A percentile compares a stretch with the other conserved stretches of the same genome.
These are phyloP conservation scores for Lycaena phlaeas DNA, from an alignment of 2,888 invertebrate genomes.

Conservation along the genomic window DNA sequence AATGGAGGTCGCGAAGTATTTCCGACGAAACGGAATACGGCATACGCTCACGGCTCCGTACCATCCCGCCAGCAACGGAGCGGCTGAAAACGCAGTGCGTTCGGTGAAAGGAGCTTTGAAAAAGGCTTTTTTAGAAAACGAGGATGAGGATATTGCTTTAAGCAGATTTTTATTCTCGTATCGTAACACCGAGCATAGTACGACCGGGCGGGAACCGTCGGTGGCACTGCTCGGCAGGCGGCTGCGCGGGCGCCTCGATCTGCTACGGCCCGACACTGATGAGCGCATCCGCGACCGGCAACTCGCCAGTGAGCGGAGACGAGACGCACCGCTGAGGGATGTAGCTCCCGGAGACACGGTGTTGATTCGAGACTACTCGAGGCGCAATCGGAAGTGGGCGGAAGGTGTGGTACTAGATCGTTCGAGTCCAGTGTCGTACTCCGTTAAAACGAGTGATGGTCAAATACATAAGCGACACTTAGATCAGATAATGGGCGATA, in stretches of 20 bases:
- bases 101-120: conserved; percentile 15
- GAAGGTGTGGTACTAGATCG: background rate
- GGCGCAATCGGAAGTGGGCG: background rate
- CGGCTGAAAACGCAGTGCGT: conserved; percentile 18
- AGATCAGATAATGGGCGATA: background rate
- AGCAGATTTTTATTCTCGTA: background rate
- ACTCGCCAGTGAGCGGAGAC: background rate
- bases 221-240: too few relatives aligned
- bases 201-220: too few relatives aligned
- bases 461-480: background rate
- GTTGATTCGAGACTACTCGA: background rate
- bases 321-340: background rate
- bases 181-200: too few relatives aligned
- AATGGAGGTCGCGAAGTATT: conserved; percentile 15
- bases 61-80: conserved; percentile 18
- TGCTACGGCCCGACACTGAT: background rate
- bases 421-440: background rate
- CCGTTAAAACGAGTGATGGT: background rate
- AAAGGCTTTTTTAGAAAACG: conserved; percentile 5
- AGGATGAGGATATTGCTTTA: background rate
- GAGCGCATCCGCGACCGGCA: background rate
- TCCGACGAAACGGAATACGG: conserved; percentile 15
- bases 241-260: too few relatives aligned
- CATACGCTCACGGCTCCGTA: conserved; percentile 17
- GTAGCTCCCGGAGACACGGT: background rate